phyloP scores from a whole-genome alignment of 2,888 invertebrate species.

The Alsophila aescularia region DNA sequence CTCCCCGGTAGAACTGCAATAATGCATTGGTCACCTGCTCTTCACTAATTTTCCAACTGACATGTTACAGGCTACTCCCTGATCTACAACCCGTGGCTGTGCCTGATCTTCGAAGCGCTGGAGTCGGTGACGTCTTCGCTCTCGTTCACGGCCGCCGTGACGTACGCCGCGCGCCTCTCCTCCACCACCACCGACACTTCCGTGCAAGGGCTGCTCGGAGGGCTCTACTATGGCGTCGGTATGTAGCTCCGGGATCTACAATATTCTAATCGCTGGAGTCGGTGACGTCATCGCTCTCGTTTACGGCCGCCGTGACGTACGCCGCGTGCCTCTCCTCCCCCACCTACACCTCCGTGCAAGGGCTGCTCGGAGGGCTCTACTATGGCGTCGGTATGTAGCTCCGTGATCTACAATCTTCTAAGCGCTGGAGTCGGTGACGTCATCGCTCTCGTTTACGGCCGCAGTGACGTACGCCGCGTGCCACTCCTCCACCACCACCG shows the following conservation, averaged over 20 bases:
- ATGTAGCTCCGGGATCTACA: conserved; percentile 24
- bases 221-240: conserved; percentile 92
- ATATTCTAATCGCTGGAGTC: conserved; percentile 85
- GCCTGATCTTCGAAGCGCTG: conserved; percentile 90
- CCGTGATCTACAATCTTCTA: no score
- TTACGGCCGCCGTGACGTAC: conserved; percentile 91
- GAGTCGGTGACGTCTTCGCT: conserved; percentile 90
- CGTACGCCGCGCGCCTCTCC: conserved; percentile 90
- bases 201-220: conserved; percentile 90
- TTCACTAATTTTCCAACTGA: no score
- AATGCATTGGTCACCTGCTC: no score
- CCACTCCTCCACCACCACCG: conserved; percentile 89
- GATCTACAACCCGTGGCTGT: conserved; percentile 90
- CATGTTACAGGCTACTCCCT: conserved; percentile 86
- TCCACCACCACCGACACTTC: conserved; percentile 90
- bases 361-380: conserved; percentile 90
- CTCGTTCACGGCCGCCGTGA: conserved; percentile 90
- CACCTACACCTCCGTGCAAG: conserved; percentile 91
- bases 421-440: conserved; percentile 90
- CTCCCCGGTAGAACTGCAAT: no score
- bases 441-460: conserved; percentile 90
- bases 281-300: conserved; percentile 89
- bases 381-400: conserved; percentile 87
- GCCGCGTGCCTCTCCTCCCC: conserved; percentile 89
- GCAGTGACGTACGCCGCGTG: conserved; percentile 91